Conservation (phyloP, 1,140 invertebrate species). For the Drosophila kohkoa region DNA sequence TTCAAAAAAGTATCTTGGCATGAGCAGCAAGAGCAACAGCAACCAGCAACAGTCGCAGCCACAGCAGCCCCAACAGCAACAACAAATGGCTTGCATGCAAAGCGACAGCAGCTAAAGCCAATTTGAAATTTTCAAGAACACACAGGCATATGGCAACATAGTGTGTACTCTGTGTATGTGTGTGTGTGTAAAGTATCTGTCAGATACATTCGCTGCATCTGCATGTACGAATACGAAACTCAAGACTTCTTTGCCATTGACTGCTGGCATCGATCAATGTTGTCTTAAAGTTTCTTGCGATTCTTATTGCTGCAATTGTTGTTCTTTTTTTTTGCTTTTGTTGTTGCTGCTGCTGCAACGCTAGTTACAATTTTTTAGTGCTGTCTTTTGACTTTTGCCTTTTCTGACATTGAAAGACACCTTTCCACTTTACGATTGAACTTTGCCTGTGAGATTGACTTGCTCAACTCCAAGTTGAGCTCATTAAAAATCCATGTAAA, state of each 20-base stretch:
- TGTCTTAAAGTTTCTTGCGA: conserved; percentile 32
- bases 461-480: conserved; percentile 6
- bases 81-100: conserved; percentile 69
- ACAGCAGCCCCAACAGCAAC: conserved; percentile 46
- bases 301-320: conserved; percentile 27
- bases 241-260: conserved; percentile 49
- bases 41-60: conserved; percentile 41
- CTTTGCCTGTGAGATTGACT: conserved; percentile 57
- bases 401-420: conserved; percentile 75
- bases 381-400: conserved; percentile 63
- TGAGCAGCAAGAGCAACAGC: conserved; percentile 57
- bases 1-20: conserved; percentile 35
- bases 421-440: conserved; percentile 73
- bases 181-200: conserved; percentile 71
- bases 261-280: conserved; percentile 79
- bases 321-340: background rate
- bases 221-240: conserved; percentile 56
- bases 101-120: conserved; percentile 67
- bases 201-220: conserved; percentile 77
- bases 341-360: conserved; percentile 25
- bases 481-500: background rate
- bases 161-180: conserved; percentile 12
- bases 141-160: conserved; percentile 36
- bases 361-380: conserved; percentile 49
- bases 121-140: conserved; percentile 79